phyloP scores from a whole-genome alignment of 2,797 vertebrate genomes.

The Sebastiscus albofasciatus region DNA sequence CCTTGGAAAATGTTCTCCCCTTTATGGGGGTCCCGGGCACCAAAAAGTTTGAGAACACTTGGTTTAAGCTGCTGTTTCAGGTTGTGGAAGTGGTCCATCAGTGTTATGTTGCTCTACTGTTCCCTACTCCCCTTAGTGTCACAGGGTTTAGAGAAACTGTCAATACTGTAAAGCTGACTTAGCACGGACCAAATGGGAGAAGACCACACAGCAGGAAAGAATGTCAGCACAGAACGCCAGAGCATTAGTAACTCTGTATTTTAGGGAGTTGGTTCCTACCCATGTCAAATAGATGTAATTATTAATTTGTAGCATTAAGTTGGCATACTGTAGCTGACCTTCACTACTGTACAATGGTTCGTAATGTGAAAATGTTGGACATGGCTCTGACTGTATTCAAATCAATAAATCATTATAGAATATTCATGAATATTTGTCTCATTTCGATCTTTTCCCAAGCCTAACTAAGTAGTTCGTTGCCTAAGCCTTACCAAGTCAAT shows the following conservation, averaged over 20 bases:
- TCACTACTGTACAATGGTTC: neutral
- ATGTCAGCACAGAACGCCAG: constrained; percentile 3
- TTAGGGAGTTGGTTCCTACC: neutral
- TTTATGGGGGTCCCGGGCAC: too few relatives aligned
- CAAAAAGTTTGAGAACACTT: too few relatives aligned
- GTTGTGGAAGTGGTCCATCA: neutral
- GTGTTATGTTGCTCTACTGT: neutral
- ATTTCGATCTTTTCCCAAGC: too few relatives aligned
- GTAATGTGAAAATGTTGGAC: neutral
- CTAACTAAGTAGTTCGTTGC: too few relatives aligned
- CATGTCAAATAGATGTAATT: constrained; percentile 43
- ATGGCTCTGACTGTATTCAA: neutral
- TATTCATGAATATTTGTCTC: too few relatives aligned
- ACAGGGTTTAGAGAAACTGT: neutral
- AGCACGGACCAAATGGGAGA: neutral
- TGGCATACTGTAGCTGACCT: neutral
- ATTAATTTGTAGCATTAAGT: constrained; percentile 1
- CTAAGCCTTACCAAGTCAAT: too few relatives aligned
- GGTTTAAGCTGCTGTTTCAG: neutral
- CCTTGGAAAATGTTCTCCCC: too few relatives aligned
- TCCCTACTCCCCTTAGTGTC: neutral
- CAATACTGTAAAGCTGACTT: neutral
- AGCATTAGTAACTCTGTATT: neutral
- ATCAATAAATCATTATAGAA: too few relatives aligned
- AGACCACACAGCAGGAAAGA: constrained; percentile 50